phyloP scores from a whole-genome alignment of 2,113 vertebrate genomes.

The Amphiprion ocellaris region DNA sequence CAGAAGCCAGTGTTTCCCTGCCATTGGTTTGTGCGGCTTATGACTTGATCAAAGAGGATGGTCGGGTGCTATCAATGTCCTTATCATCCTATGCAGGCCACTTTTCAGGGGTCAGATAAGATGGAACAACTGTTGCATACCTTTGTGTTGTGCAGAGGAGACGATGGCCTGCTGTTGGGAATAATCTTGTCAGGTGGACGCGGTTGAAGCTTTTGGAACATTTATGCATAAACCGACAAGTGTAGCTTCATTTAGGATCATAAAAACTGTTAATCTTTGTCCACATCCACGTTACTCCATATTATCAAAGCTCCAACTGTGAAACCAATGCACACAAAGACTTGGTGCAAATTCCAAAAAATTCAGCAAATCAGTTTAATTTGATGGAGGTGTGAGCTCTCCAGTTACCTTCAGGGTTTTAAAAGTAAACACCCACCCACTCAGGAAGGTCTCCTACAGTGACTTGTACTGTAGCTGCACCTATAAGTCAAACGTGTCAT shows the following conservation, averaged over 20 bases:
- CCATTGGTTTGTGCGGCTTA: slow-evolving; percentile 13
- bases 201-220: not conserved
- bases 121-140: slow-evolving; percentile 53
- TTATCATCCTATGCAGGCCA: slow-evolving; percentile 54
- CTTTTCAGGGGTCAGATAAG: slow-evolving; percentile 54
- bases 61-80: slow-evolving; percentile 26
- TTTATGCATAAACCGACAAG: not conserved
- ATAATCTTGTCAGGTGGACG: not conserved
- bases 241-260: not conserved
- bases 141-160: slow-evolving; percentile 36
- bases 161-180: not conserved
- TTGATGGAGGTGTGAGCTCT: slow-evolving; percentile 22
- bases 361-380: slow-evolving; percentile 15
- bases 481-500: slow-evolving; percentile 33
- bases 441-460: slow-evolving; percentile 28
- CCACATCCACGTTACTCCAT: not conserved
- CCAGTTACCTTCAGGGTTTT: slow-evolving; percentile 27
- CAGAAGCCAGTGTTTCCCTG: not conserved
- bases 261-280: not conserved
- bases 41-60: slow-evolving; percentile 60
- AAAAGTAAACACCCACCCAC: slow-evolving; percentile 53
- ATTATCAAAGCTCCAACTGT: not conserved
- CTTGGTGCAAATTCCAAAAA: slow-evolving; percentile 8
- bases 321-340: not conserved
- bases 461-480: slow-evolving; percentile 41